Base-by-base conservation (phyloP, 1,140 invertebrate species). In the Ips nitidus region DNA sequence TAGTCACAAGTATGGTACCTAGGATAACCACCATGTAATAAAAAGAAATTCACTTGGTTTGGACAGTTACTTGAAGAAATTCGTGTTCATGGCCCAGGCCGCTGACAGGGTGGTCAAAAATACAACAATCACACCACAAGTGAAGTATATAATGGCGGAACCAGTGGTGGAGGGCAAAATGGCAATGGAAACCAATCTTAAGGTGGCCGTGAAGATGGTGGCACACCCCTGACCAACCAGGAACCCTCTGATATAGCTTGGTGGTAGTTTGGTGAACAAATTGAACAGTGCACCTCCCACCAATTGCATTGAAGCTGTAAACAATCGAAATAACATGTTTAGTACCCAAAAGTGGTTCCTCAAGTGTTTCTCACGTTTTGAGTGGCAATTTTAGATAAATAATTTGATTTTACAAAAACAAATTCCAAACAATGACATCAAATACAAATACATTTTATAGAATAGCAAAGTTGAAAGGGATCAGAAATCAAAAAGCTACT, bases 131-230 rank as follows among this genome's bases (percentile, higher is more conserved):
- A 22, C 47, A n/a, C 60, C 68, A 7, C 50, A 57, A 4, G 3
- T 4, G 39, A 69, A 69, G 50, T 69, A 69, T 3, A 69, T 56
- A n/a, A 69, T 36, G 3, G 68, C 68, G 2, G 68, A 42, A 4
- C 60, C 68, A 36, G 39, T 59, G 7, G 68, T 41, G 1, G 68
- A 69, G n/a, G 68, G 61, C 2, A 60, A 56, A 3, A 69, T 50
- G 2, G 58, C 2, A 37, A 69, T 63, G 6, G 60, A 63, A 36
- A 64, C 3, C 43, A 69, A 41, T 50, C 68, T 38, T 36, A 69
- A 41, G 3, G 37, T 7, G 6, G 60, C 41, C 45, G 50, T 45
- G 43, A 69, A 69, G 1, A 69, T 41, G 2, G 39, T 42, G 1
- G 68, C 60, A 3, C 47, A 40, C 1, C 68, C 61, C 52, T 63